Evolutionary conservation across 2,797 vertebrate species (phyloP).

Genomic region (Phrynocephalus forsythii): DNA sequence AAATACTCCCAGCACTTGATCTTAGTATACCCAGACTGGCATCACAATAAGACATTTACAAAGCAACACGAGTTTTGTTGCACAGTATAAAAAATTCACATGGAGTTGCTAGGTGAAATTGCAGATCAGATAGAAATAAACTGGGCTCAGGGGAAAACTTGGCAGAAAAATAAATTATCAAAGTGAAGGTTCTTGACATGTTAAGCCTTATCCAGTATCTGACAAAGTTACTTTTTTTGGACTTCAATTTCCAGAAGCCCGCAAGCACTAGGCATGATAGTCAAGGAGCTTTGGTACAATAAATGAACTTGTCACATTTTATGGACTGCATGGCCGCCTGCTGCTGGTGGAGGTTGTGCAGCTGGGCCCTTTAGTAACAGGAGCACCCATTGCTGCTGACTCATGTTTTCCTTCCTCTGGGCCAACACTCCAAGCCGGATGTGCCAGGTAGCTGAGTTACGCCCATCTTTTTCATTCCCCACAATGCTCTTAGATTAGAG

Average conservation of each 20-base stretch:
- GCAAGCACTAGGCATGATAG: no score
- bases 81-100: neutral
- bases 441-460: neutral
- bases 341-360: constrained; percentile 24
- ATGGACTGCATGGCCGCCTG: neutral
- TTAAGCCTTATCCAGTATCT: no score
- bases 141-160: neutral
- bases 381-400: neutral
- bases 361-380: neutral
- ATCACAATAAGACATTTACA: constrained; percentile 27
- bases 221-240: no score
- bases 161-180: constrained; percentile 12
- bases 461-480: neutral
- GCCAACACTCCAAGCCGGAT: neutral
- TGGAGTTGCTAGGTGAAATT: constrained; percentile 13
- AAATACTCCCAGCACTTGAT: constrained; percentile 20
- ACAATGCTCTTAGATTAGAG: neutral
- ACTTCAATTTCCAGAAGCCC: no score
- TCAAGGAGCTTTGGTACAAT: no score
- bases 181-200: neutral
- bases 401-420: no score
- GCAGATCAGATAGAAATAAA: constrained; percentile 20
- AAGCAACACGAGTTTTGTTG: constrained; percentile 17
- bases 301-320: no score
- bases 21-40: constrained; percentile 9